These are phyloP conservation scores for Sinonovacula constricta DNA, from an alignment of 1,140 invertebrate genomes.

Conservation along the genomic window DNA sequence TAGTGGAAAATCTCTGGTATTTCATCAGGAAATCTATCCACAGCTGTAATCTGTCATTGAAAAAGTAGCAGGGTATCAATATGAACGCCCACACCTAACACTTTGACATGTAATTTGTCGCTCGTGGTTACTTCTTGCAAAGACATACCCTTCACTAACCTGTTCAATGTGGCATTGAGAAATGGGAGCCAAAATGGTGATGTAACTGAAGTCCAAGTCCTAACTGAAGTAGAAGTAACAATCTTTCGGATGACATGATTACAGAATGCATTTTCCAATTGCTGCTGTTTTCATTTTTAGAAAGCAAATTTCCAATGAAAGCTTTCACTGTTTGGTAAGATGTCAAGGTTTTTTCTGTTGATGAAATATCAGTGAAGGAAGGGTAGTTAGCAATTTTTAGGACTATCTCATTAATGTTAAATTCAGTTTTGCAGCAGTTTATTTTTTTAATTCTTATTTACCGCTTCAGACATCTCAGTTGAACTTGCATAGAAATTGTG, in stretches of 20 bases:
- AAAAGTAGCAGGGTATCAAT: no score
- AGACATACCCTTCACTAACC: no score
- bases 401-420: slow-evolving; percentile 14
- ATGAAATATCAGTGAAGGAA: not conserved
- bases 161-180: no score
- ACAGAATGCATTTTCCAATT: slow-evolving; percentile 56
- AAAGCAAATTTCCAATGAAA: slow-evolving; percentile 21
- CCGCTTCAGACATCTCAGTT: not conserved
- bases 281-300: slow-evolving; percentile 32
- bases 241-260: slow-evolving; percentile 49
- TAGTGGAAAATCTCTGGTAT: no score
- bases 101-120: no score
- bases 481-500: no score
- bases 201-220: no score
- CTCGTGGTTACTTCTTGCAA: no score
- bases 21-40: no score
- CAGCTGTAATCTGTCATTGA: no score
- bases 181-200: no score
- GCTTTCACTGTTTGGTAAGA: slow-evolving; percentile 9
- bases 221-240: slow-evolving; percentile 57
- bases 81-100: no score
- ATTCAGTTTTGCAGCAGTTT: slow-evolving; percentile 1
- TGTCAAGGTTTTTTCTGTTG: not conserved
- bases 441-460: not conserved
- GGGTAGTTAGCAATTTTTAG: slow-evolving; percentile 9